These are phyloP conservation scores for Epinephelus cyanopodus DNA, from an alignment of 2,113 vertebrate species.

Conservation along the genomic window DNA sequence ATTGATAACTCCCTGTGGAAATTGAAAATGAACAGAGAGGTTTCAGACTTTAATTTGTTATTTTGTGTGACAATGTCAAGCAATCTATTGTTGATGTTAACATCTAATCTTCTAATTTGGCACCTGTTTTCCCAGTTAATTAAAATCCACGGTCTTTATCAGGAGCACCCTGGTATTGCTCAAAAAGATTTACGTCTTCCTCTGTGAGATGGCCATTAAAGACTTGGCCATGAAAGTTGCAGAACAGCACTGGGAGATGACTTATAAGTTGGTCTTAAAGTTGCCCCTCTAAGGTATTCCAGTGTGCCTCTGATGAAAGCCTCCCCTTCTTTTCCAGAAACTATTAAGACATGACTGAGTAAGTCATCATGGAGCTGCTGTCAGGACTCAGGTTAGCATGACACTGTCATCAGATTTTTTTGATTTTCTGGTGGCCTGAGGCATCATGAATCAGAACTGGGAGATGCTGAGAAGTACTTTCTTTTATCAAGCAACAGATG, in stretches of 20 bases:
- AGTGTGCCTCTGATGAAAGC: conserved; percentile 14
- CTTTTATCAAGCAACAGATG: conserved; percentile 5
- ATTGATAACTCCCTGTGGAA: no score
- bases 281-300: conserved; percentile 17
- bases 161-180: no score
- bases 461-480: conserved; percentile 8
- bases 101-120: neutral
- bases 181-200: neutral
- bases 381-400: conserved; percentile 44
- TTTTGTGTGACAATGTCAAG: no score
- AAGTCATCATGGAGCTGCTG: conserved; percentile 32
- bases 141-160: neutral
- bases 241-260: neutral
- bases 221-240: neutral
- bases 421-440: conserved; percentile 9
- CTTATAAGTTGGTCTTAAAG: conserved; percentile 6
- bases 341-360: conserved; percentile 9
- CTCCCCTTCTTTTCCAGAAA: conserved; percentile 2
- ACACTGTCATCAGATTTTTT: conserved; percentile 52
- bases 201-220: neutral
- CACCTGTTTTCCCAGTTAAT: neutral
- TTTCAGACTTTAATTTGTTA: no score
- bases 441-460: conserved; percentile 20
- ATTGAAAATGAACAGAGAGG: no score
- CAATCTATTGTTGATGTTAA: neutral